Evolutionary conservation across 2,113 vertebrate genomes (phyloP).

Genomic region (Pholis gunnellus): DNA sequence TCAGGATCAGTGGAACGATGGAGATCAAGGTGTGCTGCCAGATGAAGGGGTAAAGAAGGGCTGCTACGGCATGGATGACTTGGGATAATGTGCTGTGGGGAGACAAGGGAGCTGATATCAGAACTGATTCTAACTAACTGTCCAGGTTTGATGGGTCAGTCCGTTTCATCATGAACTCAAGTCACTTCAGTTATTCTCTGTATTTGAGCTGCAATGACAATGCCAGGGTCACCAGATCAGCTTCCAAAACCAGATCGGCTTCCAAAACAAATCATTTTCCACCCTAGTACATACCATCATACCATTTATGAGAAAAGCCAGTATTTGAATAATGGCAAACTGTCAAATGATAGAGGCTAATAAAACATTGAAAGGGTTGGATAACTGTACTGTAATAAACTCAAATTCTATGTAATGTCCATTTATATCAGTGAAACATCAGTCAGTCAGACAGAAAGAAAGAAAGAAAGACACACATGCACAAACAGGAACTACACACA

Average conservation of each 20-base stretch:
- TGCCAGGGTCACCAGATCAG: background rate
- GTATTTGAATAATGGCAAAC: too few species aligned
- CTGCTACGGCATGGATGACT: conserved; percentile 91
- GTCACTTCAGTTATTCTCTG: background rate
- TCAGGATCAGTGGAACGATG: conserved; percentile 92
- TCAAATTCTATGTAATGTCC: too few species aligned
- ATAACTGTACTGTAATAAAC: too few species aligned
- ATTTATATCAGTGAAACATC: too few species aligned
- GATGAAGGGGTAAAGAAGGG: conserved; percentile 95
- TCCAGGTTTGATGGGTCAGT: background rate
- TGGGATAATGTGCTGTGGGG: conserved; percentile 90
- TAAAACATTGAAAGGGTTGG: background rate
- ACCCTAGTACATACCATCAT: too few species aligned
- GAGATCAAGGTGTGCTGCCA: conserved; percentile 98
- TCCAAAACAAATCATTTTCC: background rate
- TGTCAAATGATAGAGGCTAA: background rate
- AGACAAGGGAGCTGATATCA: conserved; percentile 20
- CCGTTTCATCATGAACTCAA: too few species aligned
- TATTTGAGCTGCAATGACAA: background rate
- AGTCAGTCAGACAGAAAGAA: too few species aligned
- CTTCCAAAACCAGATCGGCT: too few species aligned
- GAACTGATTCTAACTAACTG: background rate
- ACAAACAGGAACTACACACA: too few species aligned
- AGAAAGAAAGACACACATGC: too few species aligned
- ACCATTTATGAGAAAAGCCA: too few species aligned